Percentiles rank a stretch among this genome's conserved stretches.
Conservation (phyloP, 2,797 vertebrate species). For the Telmatherina bonti region DNA sequence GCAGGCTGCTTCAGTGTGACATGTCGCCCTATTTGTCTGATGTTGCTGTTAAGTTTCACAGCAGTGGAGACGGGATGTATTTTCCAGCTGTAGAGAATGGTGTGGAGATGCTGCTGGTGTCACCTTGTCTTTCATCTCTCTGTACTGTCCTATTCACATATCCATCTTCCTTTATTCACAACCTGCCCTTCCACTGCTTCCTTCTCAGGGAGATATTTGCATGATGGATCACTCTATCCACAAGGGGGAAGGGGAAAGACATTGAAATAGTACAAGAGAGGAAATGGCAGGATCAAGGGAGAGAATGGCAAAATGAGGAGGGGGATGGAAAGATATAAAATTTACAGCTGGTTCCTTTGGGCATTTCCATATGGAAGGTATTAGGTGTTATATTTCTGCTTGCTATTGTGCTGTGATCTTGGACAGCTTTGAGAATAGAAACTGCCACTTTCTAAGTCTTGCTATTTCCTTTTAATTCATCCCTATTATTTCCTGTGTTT, state of each 20-base stretch:
- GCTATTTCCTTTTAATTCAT: constrained; percentile 17
- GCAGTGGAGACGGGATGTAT: constrained; percentile 47
- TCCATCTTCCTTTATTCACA: constrained; percentile 42
- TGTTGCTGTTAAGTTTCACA: constrained; percentile 44
- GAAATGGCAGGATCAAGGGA: constrained; percentile 29
- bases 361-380: constrained; percentile 16
- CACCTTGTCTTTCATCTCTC: constrained; percentile 39
- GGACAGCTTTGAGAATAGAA: not conserved
- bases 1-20: constrained; percentile 36
- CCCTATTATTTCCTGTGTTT: not conserved
- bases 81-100: constrained; percentile 27
- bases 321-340: constrained; percentile 55
- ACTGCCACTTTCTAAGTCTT: not conserved
- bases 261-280: constrained; percentile 10
- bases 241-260: constrained; percentile 16
- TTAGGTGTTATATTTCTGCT: constrained; percentile 11
- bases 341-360: constrained; percentile 29
- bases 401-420: constrained; percentile 9
- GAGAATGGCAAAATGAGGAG: constrained; percentile 40
- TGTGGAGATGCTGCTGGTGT: constrained; percentile 27
- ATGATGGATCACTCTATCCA: constrained; percentile 57
- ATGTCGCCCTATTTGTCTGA: constrained; percentile 40
- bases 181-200: constrained; percentile 3
- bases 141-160: constrained; percentile 17
- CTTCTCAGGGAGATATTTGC: constrained; percentile 34